phyloP scores from a whole-genome alignment of 2,113 vertebrate species.

The Bettongia penicillata region DNA sequence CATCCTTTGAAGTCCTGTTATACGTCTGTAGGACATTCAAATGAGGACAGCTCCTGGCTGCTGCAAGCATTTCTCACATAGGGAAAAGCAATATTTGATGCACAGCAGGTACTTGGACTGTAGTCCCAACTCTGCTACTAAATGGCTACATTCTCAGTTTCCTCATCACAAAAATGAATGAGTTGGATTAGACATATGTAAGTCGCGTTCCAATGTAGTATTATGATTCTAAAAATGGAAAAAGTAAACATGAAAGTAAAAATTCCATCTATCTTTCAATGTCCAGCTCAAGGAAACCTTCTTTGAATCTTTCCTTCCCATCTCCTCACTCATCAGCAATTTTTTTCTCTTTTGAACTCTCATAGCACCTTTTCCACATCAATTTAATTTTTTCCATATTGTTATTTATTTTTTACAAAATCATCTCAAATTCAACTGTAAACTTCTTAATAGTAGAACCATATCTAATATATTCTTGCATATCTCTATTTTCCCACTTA shows the following conservation, averaged over 20 bases:
- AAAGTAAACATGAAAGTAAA: neutral
- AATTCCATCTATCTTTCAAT: neutral
- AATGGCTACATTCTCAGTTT: neutral
- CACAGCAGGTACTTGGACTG: neutral
- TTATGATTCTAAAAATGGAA: neutral
- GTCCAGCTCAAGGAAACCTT: neutral
- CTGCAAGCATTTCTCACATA: neutral
- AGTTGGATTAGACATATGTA: neutral
- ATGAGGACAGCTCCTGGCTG: neutral
- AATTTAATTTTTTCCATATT: neutral
- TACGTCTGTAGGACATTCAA: neutral
- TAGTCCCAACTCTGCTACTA: neutral
- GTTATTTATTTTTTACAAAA: neutral
- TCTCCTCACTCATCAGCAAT: neutral
- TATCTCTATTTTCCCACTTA: neutral
- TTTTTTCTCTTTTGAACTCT: neutral
- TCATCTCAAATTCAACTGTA: no score
- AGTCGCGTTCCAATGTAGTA: neutral
- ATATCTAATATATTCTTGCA: neutral
- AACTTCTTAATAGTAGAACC: neutral
- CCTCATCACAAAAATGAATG: neutral
- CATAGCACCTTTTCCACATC: neutral
- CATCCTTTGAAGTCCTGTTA: neutral
- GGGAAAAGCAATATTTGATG: neutral
- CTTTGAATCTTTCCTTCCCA: neutral